These are phyloP conservation scores for Platyscelio sp. DNA, from an alignment of 2,888 invertebrate species.

Conservation along the genomic window DNA sequence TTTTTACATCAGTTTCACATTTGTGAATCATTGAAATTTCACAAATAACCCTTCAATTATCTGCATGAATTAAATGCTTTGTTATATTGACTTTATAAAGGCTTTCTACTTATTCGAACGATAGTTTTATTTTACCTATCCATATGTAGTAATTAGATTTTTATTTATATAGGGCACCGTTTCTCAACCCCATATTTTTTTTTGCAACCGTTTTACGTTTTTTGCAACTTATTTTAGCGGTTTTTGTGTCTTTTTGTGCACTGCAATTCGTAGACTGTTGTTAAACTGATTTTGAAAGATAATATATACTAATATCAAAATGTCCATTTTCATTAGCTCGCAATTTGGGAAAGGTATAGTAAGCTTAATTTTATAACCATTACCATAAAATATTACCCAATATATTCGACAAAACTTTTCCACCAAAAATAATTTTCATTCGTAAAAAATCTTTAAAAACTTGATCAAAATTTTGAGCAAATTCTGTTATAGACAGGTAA, in stretches of 20 bases:
- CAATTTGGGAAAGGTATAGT: conserved; percentile 85
- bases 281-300: conserved; percentile 41
- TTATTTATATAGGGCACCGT: background rate
- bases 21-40: background rate
- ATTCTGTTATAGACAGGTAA: too few species aligned
- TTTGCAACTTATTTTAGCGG: conserved; percentile 43
- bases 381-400: conserved; percentile 40
- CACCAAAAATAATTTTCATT: background rate
- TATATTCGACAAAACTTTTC: conserved; percentile 18
- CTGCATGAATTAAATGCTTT: conserved; percentile 39
- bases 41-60: background rate
- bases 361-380: conserved; percentile 69
- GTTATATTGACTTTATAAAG: too few species aligned
- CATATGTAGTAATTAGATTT: background rate
- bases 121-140: background rate
- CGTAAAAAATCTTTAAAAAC: background rate
- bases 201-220: conserved; percentile 43
- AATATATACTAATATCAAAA: conserved; percentile 69
- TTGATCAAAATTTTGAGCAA: background rate
- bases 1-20: too few species aligned
- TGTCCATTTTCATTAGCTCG: conserved; percentile 83
- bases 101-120: conserved; percentile 11
- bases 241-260: conserved; percentile 49
- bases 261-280: conserved; percentile 51
- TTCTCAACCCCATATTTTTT: background rate